A percentile compares a stretch with the other conserved stretches of the same genome.
Conservation (phyloP, 2,888 invertebrate genomes). For the Lasioglossum morio region DNA sequence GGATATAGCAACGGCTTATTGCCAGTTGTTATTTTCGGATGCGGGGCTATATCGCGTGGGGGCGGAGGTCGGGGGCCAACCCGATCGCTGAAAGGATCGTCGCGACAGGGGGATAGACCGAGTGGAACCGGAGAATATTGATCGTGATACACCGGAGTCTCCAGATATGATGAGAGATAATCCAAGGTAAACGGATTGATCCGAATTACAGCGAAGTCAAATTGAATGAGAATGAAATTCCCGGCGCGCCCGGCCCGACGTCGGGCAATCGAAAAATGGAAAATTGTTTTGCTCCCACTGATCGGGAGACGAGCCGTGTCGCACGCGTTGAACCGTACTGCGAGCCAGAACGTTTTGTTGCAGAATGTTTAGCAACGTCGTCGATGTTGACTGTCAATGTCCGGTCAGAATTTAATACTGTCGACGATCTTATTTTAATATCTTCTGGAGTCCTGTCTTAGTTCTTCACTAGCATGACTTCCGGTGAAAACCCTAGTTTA, state of each 20-base stretch:
- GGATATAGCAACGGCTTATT: conserved; percentile 78
- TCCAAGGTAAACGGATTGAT: conserved; percentile 41
- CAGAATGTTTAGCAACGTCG: not conserved
- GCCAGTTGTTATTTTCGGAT: conserved; percentile 80
- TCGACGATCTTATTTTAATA: not conserved
- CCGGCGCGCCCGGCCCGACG: not conserved
- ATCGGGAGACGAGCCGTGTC: not conserved
- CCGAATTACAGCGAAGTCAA: conserved; percentile 19
- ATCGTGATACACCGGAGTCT: conserved; percentile 44
- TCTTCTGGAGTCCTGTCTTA: not conserved
- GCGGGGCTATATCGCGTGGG: conserved; percentile 54
- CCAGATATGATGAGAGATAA: conserved; percentile 26
- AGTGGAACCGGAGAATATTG: conserved; percentile 40
- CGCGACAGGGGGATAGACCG: conserved; percentile 27
- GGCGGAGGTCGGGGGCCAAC: not conserved
- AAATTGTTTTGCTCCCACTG: not conserved
- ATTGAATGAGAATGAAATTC: conserved; percentile 27
- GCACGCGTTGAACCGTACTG: not conserved
- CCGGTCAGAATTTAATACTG: not conserved
- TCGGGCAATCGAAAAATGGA: conserved; percentile 7
- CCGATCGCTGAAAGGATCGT: conserved; percentile 44
- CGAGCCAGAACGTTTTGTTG: not conserved
- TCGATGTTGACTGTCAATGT: not conserved
- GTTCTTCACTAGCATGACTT: not conserved
- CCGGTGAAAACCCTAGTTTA: too few species aligned